Conservation (phyloP, 2,113 vertebrate species). For the Herpailurus yagouaroundi region DNA sequence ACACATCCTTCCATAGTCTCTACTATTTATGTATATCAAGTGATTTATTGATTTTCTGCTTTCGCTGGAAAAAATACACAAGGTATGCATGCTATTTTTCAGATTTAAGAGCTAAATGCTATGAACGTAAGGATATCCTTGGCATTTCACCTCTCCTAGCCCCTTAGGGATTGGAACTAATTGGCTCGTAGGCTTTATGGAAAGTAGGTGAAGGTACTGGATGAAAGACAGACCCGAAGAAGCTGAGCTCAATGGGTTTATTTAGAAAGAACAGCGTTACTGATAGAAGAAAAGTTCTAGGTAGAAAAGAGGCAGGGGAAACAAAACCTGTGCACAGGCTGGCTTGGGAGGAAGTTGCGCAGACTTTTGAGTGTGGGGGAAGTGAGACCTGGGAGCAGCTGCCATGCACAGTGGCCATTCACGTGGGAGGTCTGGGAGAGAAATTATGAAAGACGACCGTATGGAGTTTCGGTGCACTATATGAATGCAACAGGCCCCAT, state of each 20-base stretch:
- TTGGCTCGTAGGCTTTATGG: not conserved
- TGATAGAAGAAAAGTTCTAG: not conserved
- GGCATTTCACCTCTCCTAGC: not conserved
- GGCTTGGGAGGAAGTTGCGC: not conserved
- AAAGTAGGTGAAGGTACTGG: not conserved
- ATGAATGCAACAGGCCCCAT: not conserved
- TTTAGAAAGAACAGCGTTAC: not conserved
- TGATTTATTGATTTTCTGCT: slow-evolving; percentile 40
- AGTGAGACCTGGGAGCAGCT: not conserved
- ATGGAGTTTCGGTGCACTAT: not conserved
- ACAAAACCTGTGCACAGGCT: fast-evolving
- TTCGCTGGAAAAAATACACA: slow-evolving; percentile 14
- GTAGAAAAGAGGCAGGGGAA: not conserved
- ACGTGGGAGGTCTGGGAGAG: not conserved
- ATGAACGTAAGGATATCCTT: not conserved
- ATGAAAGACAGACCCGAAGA: not conserved
- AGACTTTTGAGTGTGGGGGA: not conserved
- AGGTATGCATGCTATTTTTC: not conserved
- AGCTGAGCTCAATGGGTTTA: not conserved
- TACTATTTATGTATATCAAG: not conserved
- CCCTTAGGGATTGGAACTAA: not conserved
- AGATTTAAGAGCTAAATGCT: slow-evolving; percentile 5
- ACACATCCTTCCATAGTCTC: not conserved
- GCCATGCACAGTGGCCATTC: not conserved
- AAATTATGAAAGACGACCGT: not conserved